Conservation (phyloP, 2,113 vertebrate species). For the Brevimyrus niger region DNA sequence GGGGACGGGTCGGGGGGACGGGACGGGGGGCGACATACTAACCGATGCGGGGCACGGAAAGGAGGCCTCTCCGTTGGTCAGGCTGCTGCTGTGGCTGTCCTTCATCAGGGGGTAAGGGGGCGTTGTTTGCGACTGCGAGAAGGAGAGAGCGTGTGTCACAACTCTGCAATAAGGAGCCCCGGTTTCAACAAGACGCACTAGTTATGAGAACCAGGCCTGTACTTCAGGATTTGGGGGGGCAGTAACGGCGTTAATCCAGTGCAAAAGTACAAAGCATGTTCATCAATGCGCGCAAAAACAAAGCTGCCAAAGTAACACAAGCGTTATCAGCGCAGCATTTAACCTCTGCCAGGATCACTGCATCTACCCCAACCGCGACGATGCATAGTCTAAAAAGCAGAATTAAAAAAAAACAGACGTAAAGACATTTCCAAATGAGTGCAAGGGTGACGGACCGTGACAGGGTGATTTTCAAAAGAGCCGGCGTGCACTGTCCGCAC, state of each 20-base stretch:
- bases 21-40: background rate
- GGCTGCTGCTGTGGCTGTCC: conserved; percentile 24
- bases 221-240: background rate
- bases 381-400: background rate
- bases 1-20: background rate
- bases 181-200: background rate
- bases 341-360: background rate
- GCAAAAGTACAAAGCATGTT: background rate
- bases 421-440: background rate
- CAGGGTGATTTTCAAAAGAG: background rate
- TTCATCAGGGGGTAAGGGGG: conserved; percentile 37
- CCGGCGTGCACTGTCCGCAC: background rate
- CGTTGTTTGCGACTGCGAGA: conserved; percentile 40
- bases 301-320: background rate
- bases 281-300: background rate
- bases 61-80: conserved; percentile 37
- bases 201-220: background rate
- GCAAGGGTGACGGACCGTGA: background rate
- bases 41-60: conserved; percentile 51
- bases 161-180: background rate
- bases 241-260: background rate
- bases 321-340: background rate
- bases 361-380: background rate
- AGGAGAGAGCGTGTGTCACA: background rate
- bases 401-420: background rate